phyloP scores from a whole-genome alignment of 1,140 invertebrate genomes.

The Drosophila repleta region DNA sequence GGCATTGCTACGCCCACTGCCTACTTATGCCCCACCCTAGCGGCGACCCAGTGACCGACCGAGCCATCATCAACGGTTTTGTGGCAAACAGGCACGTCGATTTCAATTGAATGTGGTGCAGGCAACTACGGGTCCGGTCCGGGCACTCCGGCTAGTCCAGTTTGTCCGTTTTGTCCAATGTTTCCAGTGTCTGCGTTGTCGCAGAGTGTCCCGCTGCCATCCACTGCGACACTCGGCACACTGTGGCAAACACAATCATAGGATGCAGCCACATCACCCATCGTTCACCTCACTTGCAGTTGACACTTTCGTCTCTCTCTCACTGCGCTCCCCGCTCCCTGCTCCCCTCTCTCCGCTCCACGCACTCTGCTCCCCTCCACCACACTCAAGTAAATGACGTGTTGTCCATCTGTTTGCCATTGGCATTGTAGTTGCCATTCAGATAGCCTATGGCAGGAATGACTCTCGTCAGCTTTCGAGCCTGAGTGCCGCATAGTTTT shows the following conservation, averaged over 20 bases:
- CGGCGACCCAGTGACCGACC: background rate
- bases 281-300: slow-evolving; percentile 65
- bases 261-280: slow-evolving; percentile 44
- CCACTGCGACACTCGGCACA: slow-evolving; percentile 72
- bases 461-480: slow-evolving; percentile 28
- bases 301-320: slow-evolving; percentile 61
- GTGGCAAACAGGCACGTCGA: slow-evolving; percentile 77
- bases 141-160: background rate
- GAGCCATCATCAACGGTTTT: slow-evolving; percentile 62
- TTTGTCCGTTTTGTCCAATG: slow-evolving; percentile 22
- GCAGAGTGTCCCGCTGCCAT: slow-evolving; percentile 37
- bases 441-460: slow-evolving; percentile 56
- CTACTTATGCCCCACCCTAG: slow-evolving; percentile 35
- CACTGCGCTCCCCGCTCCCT: too few relatives aligned
- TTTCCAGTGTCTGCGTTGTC: slow-evolving; percentile 4
- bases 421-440: slow-evolving; percentile 51
- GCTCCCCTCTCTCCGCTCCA: slow-evolving; percentile 10
- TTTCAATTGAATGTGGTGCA: slow-evolving; percentile 77
- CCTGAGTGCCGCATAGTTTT: slow-evolving; percentile 17
- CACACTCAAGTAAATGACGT: slow-evolving; percentile 35
- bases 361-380: background rate
- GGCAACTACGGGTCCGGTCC: slow-evolving; percentile 57
- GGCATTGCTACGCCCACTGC: slow-evolving; percentile 52
- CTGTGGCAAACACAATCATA: slow-evolving; percentile 70
- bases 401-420: slow-evolving; percentile 71